Percentiles rank a stretch among this genome's conserved stretches.
phyloP scores from a whole-genome alignment of 2,888 invertebrate genomes.

The Tinea semifulvella region DNA sequence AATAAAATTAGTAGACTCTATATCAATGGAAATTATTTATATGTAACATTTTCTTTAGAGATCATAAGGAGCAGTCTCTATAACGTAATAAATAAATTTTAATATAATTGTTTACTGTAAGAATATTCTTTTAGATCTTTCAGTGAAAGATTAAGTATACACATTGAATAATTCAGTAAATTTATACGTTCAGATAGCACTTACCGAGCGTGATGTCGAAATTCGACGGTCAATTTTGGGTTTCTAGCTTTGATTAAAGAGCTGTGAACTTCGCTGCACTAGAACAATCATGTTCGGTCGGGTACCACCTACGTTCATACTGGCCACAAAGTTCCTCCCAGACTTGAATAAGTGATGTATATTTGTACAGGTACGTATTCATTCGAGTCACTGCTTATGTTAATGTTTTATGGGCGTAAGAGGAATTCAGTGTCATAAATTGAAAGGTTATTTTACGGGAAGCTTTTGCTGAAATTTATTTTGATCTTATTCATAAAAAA shows the following conservation, averaged over 20 bases:
- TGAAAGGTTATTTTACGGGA: no score
- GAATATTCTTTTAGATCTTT: no score
- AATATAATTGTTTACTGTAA: no score
- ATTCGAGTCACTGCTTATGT: background rate
- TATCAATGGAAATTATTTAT: background rate
- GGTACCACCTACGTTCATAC: background rate
- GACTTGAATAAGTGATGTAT: background rate
- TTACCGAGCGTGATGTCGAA: conserved; percentile 3
- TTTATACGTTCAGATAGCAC: no score
- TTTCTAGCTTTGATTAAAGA: conserved; percentile 13
- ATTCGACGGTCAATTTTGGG: conserved; percentile 9
- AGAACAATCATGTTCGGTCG: background rate
- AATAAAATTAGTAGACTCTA: background rate
- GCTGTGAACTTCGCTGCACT: conserved; percentile 11
- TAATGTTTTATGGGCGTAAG: background rate
- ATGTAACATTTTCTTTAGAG: no score
- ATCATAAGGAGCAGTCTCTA: no score
- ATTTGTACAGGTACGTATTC: background rate
- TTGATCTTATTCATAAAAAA: no score
- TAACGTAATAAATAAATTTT: no score
- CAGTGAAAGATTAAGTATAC: no score
- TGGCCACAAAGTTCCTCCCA: background rate
- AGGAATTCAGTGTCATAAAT: background rate
- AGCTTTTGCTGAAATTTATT: no score
- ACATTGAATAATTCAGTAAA: no score